Evolutionary conservation across 1,140 invertebrate species (phyloP), one percentile per base, ranked within the genome.

Genomic region (Drosophila biarmipes): DNA sequence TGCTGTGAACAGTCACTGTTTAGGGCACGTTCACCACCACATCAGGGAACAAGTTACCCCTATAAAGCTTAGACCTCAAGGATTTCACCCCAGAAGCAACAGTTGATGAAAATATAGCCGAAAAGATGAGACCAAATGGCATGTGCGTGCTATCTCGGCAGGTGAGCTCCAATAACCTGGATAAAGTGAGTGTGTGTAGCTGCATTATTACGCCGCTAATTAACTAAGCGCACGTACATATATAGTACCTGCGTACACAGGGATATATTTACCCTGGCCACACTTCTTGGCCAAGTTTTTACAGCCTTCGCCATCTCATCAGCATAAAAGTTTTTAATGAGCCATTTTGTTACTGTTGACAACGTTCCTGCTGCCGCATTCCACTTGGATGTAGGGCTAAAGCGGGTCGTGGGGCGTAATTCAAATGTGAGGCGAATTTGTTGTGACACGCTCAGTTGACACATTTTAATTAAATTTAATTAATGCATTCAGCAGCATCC

Each of bases 401-500:
- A 11, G 15, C 17, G 38, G 14, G 24, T 27, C 2, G 14, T 40
- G 17, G 56, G 43, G 14, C 29, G 58, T 56, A 57, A 40, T 61
- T 67, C 53, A 62, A 49, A 71, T 78, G 79, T 48, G 78, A 64
- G 73, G 49, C 75, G 84, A 87, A 87, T 87, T 87, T 87, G 84
- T 87, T 87, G 79, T 84, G 84, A 87, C 84, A 89, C 84, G 85
- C 84, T 80, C 84, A 52, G 84, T 84, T 87, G 84, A 89, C 84
- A 87, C 84, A 86, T 87, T 87, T 87, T 87, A 87, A 87, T 87
- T 87, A 87, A 89, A 87, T 87, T 89, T 87, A 87, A 87, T 89
- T 87, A 87, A 81, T 89, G 82, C 72, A 80, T 76, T 68, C 73
- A 62, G 61, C 45, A 66, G 48, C 42, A 68, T 38, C 64, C 48